Conservation (phyloP, 1,140 invertebrate species). For the Hestina assimilis region DNA sequence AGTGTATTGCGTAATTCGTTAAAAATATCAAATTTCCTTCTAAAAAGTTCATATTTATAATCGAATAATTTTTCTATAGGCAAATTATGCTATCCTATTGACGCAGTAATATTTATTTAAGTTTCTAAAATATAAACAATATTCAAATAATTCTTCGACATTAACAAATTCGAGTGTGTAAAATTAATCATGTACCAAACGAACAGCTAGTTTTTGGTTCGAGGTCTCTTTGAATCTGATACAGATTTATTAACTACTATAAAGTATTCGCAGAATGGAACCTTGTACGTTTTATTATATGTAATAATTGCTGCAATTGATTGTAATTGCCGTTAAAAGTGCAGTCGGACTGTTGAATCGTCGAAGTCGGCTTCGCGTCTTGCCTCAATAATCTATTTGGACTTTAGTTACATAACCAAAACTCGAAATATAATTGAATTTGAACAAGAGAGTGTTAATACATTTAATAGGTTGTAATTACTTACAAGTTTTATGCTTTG, state of each 20-base stretch:
- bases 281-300: constrained; percentile 33
- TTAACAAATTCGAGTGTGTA: background rate
- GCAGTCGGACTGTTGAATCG: constrained; percentile 2
- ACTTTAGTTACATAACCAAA: background rate
- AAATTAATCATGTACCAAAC: background rate
- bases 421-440: background rate
- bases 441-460: background rate
- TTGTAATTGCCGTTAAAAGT: constrained; percentile 23
- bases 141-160: background rate
- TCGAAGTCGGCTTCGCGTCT: background rate
- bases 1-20: no score
- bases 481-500: background rate
- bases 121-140: no score
- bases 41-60: no score
- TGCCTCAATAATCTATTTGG: constrained; percentile 9
- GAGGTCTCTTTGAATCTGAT: constrained; percentile 22
- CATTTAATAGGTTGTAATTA: background rate
- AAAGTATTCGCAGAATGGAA: constrained; percentile 34
- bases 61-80: no score
- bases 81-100: no score
- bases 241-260: constrained; percentile 26
- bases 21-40: no score
- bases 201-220: constrained; percentile 11
- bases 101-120: no score
- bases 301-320: constrained; percentile 28